Evolutionary conservation across 2,797 vertebrate genomes (phyloP), one percentile per base, ranked within the genome.

Genomic region (Spheniscus humboldti): DNA sequence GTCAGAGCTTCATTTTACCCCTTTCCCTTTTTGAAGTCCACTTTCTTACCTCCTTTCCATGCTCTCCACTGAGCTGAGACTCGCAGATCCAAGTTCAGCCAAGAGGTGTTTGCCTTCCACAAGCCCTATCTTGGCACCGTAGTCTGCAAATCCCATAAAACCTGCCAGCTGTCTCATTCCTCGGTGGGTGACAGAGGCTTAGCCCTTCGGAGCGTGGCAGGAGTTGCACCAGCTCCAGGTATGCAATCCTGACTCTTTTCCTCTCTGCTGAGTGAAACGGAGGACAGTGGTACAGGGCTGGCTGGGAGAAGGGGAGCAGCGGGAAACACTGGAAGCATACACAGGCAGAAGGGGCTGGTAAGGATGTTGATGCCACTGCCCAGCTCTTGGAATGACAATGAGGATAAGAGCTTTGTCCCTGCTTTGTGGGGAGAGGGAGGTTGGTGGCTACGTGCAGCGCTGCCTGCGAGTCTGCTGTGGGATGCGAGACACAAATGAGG

Each of bases 121-220:
- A 20, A 41, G 37, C 13, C 53, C 67, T 86, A 18, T 39, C 25
- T 52, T 94, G 79, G 67, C 87, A 86, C 45, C 3, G 1, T 64
- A 39, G 50, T 74, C 62, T 92, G 75, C 47, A 87, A 72, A 83
- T 59, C 73, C 77, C 31, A 43, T 64, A 56, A 86, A 92, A 88
- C 62, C 85, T 86, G 33, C 18, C 35, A 30, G 55, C 39, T 89
- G 39, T 80, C 47, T 87, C 86, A 56, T 78, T 79, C 75, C 41
- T 88, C 4, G 0, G 45, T 85, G 50, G 6, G 15, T 22, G 18
- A n/a, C 27, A 47, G 15, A 72, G 23, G 9, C 17, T 73, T n/a
- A 77, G 16, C 7, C 25, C 25, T 90, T 57, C 1, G 2, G 43
- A 75, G 45, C 6, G 2, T 8, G 17, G 4, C 37, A 66, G 43